Evolutionary conservation across 2,888 invertebrate species (phyloP).

Genomic region (Galerucella nymphaeae): DNA sequence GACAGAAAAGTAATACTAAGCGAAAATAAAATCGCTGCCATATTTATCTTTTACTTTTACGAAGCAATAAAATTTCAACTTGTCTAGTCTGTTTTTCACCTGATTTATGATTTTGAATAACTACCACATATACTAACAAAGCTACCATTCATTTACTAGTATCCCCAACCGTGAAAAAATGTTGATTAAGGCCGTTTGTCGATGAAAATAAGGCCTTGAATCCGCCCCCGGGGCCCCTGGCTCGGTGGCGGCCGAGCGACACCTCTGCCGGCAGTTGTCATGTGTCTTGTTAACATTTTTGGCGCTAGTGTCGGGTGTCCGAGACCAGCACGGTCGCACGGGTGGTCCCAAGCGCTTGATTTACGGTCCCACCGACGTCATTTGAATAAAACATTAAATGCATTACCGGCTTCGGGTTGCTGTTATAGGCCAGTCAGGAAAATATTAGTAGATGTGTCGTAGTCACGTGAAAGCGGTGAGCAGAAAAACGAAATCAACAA

Average conservation of each 20-base stretch:
- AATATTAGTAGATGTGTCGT: no score
- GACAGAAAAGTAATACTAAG: no score
- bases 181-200: conserved; percentile 29
- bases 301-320: conserved; percentile 65
- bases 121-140: conserved; percentile 7
- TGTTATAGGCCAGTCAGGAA: conserved; percentile 14
- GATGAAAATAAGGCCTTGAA: conserved; percentile 13
- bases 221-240: conserved; percentile 18
- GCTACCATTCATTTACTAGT: conserved; percentile 1
- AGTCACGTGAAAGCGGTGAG: no score
- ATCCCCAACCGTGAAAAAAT: conserved; percentile 24
- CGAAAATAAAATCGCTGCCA: no score
- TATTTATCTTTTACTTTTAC: no score
- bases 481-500: background rate
- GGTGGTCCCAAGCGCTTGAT: conserved; percentile 62
- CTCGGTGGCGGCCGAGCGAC: conserved; percentile 41
- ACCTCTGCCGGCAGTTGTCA: conserved; percentile 61
- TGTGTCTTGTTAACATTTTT: conserved; percentile 67
- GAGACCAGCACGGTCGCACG: conserved; percentile 61
- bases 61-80: no score
- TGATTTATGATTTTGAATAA: conserved; percentile 5
- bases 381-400: conserved; percentile 61
- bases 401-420: conserved; percentile 37
- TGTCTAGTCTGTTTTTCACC: background rate
- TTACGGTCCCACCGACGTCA: conserved; percentile 64